Evolutionary conservation across 2,888 invertebrate species (phyloP).

Genomic region (Drosophila robusta): DNA sequence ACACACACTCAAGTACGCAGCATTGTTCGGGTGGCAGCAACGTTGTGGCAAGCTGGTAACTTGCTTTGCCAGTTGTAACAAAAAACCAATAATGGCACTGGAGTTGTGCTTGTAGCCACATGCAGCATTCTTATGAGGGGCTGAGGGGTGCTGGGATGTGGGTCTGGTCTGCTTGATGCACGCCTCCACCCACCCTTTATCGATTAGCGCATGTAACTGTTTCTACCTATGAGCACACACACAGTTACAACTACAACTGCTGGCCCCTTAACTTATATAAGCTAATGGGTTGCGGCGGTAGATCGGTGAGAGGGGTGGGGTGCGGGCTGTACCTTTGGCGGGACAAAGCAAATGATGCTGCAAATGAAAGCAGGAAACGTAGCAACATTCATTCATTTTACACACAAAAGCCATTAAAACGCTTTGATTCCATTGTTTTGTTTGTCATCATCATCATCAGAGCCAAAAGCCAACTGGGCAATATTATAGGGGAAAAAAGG

Average conservation of each 20-base stretch:
- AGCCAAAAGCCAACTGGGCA: conserved; percentile 16
- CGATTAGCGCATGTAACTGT: conserved; percentile 69
- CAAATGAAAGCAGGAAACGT: conserved; percentile 79
- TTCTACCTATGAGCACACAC: conserved; percentile 48
- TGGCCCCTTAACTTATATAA: conserved; percentile 33
- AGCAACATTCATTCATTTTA: conserved; percentile 74
- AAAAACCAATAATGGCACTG: conserved; percentile 66
- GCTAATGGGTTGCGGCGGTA: conserved; percentile 36
- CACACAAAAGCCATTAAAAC: conserved; percentile 79
- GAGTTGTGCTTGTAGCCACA: conserved; percentile 52
- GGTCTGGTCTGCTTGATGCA: not conserved
- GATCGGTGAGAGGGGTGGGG: not conserved
- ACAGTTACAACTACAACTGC: conserved; percentile 10
- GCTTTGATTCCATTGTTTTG: conserved; percentile 79
- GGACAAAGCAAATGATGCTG: conserved; percentile 72
- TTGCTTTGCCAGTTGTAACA: conserved; percentile 56
- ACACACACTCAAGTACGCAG: not conserved
- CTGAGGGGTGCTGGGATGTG: not conserved
- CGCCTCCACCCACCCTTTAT: conserved; percentile 37
- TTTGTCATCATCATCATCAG: conserved; percentile 65
- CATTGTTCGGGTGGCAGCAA: conserved; percentile 35
- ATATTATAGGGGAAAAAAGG: not conserved
- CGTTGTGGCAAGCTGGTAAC: conserved; percentile 56
- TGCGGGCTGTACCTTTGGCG: conserved; percentile 20
- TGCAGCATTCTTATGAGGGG: conserved; percentile 46